phyloP scores from a whole-genome alignment of 2,113 vertebrate genomes.

The Peucedramus taeniatus region DNA sequence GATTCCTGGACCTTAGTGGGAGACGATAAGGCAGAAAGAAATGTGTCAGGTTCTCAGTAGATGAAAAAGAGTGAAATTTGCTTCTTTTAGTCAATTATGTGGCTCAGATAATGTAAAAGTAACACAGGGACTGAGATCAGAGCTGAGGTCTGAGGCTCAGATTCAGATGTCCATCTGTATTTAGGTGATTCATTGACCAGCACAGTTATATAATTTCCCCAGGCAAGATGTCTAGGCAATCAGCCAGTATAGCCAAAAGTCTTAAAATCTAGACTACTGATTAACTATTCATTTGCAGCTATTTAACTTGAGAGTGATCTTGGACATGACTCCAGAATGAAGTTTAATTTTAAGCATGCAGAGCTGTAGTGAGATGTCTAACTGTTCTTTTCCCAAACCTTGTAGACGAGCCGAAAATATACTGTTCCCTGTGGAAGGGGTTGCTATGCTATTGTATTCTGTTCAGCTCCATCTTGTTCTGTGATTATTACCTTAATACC shows the following conservation, averaged over 20 bases:
- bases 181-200: not conserved
- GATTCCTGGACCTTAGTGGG: not conserved
- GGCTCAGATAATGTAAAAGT: not conserved
- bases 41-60: not conserved
- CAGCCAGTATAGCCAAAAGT: not conserved
- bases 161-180: not conserved
- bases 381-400: not conserved
- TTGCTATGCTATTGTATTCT: not conserved
- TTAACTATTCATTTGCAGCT: not conserved
- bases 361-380: not conserved
- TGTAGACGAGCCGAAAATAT: not conserved
- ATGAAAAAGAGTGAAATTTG: not conserved
- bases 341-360: not conserved
- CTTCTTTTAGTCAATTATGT: not conserved
- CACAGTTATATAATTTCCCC: not conserved
- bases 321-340: not conserved
- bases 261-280: not conserved
- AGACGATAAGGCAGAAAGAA: not conserved
- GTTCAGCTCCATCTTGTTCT: not conserved
- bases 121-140: not conserved
- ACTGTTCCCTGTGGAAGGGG: not conserved
- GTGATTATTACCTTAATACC: not conserved
- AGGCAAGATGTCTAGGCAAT: not conserved
- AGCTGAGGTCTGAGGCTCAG: not conserved
- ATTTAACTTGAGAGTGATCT: not conserved